Evolutionary conservation across 2,797 vertebrate species (phyloP).

Genomic region (Gymnocypris eckloni): DNA sequence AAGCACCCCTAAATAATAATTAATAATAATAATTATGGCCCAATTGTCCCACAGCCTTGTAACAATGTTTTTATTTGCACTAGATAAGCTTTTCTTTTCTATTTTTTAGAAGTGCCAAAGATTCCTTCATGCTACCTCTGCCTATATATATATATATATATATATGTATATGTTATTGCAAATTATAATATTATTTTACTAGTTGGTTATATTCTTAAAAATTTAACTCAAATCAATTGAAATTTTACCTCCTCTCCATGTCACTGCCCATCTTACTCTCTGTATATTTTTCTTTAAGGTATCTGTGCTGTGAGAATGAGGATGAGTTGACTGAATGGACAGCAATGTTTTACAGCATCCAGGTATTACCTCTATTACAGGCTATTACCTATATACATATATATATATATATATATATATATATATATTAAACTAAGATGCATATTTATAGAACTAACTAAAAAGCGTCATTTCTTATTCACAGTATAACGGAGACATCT

Average conservation of each 20-base stretch:
- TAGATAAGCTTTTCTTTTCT: background rate
- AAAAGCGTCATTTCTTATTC: slow-evolving; percentile 1
- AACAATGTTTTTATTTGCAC: background rate
- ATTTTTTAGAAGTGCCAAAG: background rate
- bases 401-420: too few species aligned
- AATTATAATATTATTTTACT: background rate
- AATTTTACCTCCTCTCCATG: background rate
- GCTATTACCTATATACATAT: too few species aligned
- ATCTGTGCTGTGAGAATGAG: slow-evolving; percentile 82
- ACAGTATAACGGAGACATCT: slow-evolving; percentile 41
- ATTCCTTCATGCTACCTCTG: background rate
- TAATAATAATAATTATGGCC: too few species aligned
- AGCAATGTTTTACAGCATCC: slow-evolving; percentile 78
- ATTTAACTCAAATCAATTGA: background rate
- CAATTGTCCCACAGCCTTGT: background rate
- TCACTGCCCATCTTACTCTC: background rate
- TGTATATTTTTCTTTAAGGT: slow-evolving; percentile 69
- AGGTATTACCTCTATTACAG: slow-evolving; percentile 69
- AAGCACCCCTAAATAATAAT: background rate
- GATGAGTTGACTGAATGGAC: slow-evolving; percentile 81
- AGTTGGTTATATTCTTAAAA: background rate
- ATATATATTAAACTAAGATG: too few species aligned
- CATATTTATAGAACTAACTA: background rate
- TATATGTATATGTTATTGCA: too few species aligned
- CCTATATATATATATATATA: too few species aligned